phyloP scores from a whole-genome alignment of 1,140 invertebrate genomes.

The Bombus sylvicola region DNA sequence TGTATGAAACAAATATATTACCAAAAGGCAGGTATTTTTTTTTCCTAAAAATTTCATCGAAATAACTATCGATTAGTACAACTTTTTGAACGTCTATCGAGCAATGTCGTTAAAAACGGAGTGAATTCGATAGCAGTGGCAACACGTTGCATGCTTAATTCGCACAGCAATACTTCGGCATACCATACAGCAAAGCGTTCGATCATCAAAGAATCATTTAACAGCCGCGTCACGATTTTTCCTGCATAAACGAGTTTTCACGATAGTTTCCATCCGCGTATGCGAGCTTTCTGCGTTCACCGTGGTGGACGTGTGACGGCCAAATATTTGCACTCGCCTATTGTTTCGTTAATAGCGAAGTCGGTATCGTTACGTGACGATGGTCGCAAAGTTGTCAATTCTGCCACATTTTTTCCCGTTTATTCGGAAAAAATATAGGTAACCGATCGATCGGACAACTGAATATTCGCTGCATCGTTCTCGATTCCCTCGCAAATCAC shows the following conservation, averaged over 20 bases:
- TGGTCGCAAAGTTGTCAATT: neutral
- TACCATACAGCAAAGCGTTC: neutral
- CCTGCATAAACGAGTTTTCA: neutral
- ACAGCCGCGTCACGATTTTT: slow-evolving; percentile 34
- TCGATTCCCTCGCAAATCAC: too few species aligned
- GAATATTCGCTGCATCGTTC: too few species aligned
- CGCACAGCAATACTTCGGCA: neutral
- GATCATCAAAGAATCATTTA: slow-evolving; percentile 31
- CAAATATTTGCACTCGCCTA: slow-evolving; percentile 46
- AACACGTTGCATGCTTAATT: neutral
- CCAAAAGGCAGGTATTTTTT: neutral
- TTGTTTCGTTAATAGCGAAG: slow-evolving; percentile 47
- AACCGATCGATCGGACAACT: too few species aligned
- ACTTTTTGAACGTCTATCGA: neutral
- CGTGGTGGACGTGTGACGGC: slow-evolving; percentile 2
- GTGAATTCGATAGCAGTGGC: neutral
- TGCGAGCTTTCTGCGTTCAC: neutral
- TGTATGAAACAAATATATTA: neutral
- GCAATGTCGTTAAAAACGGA: neutral
- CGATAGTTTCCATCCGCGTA: slow-evolving; percentile 5
- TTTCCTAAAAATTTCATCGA: neutral
- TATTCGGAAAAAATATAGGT: neutral
- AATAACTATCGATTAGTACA: neutral
- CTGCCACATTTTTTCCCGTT: neutral
- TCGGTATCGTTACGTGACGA: slow-evolving; percentile 18